Evolutionary conservation across 2,113 vertebrate genomes (phyloP).

Genomic region (Mesocricetus auratus): DNA sequence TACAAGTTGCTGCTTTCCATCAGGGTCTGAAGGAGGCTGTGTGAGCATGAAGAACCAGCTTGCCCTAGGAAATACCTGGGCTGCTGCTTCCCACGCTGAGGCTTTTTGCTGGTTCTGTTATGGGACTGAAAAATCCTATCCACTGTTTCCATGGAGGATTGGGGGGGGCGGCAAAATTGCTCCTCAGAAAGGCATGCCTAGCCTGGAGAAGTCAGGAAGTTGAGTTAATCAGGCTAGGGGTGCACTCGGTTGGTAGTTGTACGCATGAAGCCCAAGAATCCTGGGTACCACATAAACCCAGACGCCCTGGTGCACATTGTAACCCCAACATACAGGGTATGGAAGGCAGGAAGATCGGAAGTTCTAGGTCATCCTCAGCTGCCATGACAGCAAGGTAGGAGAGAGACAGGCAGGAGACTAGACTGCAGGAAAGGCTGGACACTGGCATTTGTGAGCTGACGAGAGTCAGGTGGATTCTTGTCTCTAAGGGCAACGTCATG

Average conservation of each 20-base stretch:
- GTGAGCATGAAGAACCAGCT: neutral
- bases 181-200: neutral
- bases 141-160: neutral
- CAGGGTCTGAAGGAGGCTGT: neutral
- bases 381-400: neutral
- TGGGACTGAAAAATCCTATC: neutral
- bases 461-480: slow-evolving; percentile 64
- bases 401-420: slow-evolving; percentile 74
- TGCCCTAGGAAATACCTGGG: neutral
- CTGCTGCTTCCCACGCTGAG: neutral
- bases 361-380: neutral
- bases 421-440: neutral
- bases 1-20: neutral
- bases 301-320: neutral
- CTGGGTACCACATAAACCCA: too few species aligned
- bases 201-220: neutral
- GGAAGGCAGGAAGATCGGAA: neutral
- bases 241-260: neutral
- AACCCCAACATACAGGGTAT: too few species aligned
- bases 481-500: neutral
- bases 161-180: neutral
- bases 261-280: neutral
- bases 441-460: slow-evolving; percentile 69
- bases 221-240: neutral
- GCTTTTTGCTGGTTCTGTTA: neutral